phyloP scores from a whole-genome alignment of 1,140 invertebrate species.

The Bombus waltoni region DNA sequence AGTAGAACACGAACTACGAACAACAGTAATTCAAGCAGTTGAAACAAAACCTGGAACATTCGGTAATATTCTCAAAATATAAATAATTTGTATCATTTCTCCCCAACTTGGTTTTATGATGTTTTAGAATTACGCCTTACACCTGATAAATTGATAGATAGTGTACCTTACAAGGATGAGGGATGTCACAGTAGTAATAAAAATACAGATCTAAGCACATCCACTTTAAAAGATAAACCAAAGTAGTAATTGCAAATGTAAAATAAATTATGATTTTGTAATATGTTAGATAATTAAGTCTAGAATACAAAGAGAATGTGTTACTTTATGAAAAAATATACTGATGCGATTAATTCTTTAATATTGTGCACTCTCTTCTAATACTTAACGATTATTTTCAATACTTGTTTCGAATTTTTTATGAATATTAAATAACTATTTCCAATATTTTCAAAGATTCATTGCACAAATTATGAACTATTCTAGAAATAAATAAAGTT shows the following conservation, averaged over 20 bases:
- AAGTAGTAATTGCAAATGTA: constrained; percentile 32
- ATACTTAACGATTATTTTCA: not conserved
- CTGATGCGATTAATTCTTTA: not conserved
- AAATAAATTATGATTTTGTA: constrained; percentile 12
- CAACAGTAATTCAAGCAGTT: constrained; percentile 85
- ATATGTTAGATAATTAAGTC: not conserved
- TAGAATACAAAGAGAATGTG: not conserved
- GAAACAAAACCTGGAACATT: constrained; percentile 85
- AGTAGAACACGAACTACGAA: constrained; percentile 86
- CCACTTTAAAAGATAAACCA: constrained; percentile 3
- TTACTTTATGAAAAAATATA: not conserved
- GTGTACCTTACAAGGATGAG: constrained; percentile 82
- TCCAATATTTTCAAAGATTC: not conserved
- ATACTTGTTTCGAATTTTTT: not conserved
- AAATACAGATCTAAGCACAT: constrained; percentile 18
- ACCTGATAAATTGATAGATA: constrained; percentile 84
- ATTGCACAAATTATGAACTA: not conserved
- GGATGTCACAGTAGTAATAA: constrained; percentile 24
- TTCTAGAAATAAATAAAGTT: not conserved
- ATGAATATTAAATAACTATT: not conserved
- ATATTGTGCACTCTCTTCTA: not conserved
- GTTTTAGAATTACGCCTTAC: constrained; percentile 82
- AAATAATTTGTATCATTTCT: not conserved
- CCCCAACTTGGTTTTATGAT: not conserved
- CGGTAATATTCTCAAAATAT: constrained; percentile 77